Evolutionary conservation across 92 coral and sea anemone species (phyloP).

Genomic region (Muricea muricata): DNA sequence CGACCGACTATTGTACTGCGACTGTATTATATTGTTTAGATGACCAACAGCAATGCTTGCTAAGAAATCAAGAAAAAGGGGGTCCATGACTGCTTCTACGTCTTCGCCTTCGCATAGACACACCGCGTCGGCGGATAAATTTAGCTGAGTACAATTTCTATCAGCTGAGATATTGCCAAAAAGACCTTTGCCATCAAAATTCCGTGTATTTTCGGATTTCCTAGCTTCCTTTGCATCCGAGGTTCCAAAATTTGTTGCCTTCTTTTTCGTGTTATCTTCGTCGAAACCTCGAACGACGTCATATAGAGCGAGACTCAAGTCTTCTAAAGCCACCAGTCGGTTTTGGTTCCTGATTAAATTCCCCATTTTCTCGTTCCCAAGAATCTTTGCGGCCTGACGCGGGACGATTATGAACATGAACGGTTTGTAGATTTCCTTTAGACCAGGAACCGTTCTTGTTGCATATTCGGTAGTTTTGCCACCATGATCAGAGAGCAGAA

Average conservation of each 20-base stretch:
- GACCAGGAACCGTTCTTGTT: slow-evolving; percentile 71
- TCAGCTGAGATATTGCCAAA: slow-evolving; percentile 72
- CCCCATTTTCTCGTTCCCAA: slow-evolving; percentile 75
- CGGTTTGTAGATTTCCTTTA: slow-evolving; percentile 86
- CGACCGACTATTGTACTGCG: slow-evolving; percentile 61
- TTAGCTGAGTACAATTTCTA: slow-evolving; percentile 83
- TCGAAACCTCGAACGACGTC: slow-evolving; percentile 49
- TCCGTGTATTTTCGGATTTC: not conserved
- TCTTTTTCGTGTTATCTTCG: not conserved
- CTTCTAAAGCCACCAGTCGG: slow-evolving; percentile 73
- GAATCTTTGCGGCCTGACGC: slow-evolving; percentile 71
- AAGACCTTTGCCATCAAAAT: slow-evolving; percentile 57
- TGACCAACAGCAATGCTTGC: slow-evolving; percentile 86
- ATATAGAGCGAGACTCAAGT: slow-evolving; percentile 70
- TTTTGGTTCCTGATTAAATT: slow-evolving; percentile 74
- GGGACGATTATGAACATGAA: slow-evolving; percentile 89
- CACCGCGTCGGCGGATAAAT: slow-evolving; percentile 71
- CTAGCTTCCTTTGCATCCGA: not conserved
- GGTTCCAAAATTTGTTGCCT: not conserved
- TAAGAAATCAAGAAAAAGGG: slow-evolving; percentile 71
- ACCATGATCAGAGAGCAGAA: slow-evolving; percentile 90
- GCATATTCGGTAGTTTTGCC: slow-evolving; percentile 85
- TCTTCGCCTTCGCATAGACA: slow-evolving; percentile 89
- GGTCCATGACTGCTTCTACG: not conserved
- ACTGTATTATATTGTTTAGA: slow-evolving; percentile 79